Percentiles rank a stretch among this genome's conserved stretches.
Conservation (phyloP, 2,888 invertebrate genomes). For the Drosophila pseudotakahashii region DNA sequence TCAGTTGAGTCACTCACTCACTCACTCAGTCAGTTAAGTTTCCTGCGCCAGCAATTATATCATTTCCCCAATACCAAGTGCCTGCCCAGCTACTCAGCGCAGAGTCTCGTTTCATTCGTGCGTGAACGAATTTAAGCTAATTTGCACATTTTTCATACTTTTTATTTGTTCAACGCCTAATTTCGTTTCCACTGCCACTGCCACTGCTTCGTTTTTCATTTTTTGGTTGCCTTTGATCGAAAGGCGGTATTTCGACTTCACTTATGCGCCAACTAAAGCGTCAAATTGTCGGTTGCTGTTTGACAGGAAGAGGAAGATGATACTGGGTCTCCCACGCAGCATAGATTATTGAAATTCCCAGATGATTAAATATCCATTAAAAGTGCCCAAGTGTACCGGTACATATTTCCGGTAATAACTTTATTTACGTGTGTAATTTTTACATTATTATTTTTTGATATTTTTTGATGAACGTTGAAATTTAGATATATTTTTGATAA, state of each 20-base stretch:
- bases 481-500: not conserved
- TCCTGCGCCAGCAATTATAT: conserved; percentile 78
- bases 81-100: conserved; percentile 4
- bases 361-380: conserved; percentile 11
- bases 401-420: conserved; percentile 13
- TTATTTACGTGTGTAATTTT: not conserved
- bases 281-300: conserved; percentile 6
- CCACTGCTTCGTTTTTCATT: not conserved
- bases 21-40: conserved; percentile 61
- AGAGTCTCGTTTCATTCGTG: conserved; percentile 64
- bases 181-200: conserved; percentile 13
- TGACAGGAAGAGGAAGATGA: conserved; percentile 18
- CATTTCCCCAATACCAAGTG: conserved; percentile 63
- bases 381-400: not conserved
- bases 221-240: conserved; percentile 2
- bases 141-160: conserved; percentile 58
- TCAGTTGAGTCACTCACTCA: conserved; percentile 49
- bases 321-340: conserved; percentile 16
- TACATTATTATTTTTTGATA: too few species aligned
- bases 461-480: too few species aligned
- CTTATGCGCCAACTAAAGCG: conserved; percentile 15
- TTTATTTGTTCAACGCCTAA: conserved; percentile 10
- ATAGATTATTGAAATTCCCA: not conserved
- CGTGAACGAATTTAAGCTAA: conserved; percentile 76
- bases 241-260: conserved; percentile 19